Base-by-base conservation (phyloP, 2,113 vertebrate genomes). In the Machaerirhynchus nigripectus region DNA sequence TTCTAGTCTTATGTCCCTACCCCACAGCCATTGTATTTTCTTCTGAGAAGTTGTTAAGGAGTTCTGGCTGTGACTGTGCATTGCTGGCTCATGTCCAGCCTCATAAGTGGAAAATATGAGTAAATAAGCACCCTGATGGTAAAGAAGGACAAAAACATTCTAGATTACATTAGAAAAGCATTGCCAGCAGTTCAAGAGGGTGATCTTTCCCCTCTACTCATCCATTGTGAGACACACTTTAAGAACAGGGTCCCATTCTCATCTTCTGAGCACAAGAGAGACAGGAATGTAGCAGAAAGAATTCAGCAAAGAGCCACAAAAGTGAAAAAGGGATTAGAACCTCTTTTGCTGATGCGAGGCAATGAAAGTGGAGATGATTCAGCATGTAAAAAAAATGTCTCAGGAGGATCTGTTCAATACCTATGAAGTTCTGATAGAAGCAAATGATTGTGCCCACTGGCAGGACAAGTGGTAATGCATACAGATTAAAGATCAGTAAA, bases 401-500 rank as follows among this genome's bases (percentile, higher is more conserved):
- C 10, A 49, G n/a, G 20, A 82, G 6, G 8, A 78, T 65, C 24
- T 40, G 10, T 15, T 61, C 37, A 61, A 27, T 47, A 27, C 18
- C 10, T 14, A 12, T 11, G 12, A 61, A 42, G 5, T 71, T 40
- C 11, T 57, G 37, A 61, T 19, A 22, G 33, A 40, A 61, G 14
- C 9, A 67, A 67, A 49, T 63, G 3, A 10, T 20, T 52, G 15
- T 39, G 11, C 31, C 33, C 18, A 17, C 14, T 47, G 20, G 10
- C 22, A 84, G 20, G 14, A 46, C 3, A 84, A 74, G 18, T 3
- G 4, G 3, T 5, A 1, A 37, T n/a, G 7, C 4, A 17, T 4
- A 15, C 4, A 75, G 55, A 40, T 46, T 27, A 49, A 53, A 57
- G 59, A 1, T 0, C 6, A 31, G 19, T 7, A 84, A 70, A 90